Conservation (phyloP, 1,140 invertebrate species). For the Drosophila subpulchrella region DNA sequence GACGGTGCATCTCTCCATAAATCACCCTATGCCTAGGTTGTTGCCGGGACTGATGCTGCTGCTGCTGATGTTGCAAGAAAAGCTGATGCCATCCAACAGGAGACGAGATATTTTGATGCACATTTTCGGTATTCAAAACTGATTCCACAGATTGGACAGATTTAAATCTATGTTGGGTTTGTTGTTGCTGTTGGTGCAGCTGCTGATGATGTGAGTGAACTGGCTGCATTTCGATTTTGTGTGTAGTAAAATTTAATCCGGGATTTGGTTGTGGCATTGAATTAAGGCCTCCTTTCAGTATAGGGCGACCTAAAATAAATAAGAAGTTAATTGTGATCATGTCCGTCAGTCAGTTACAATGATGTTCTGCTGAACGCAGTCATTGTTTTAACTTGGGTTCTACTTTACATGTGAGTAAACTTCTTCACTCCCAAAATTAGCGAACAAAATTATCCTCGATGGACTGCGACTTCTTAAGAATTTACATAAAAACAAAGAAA, state of each 20-base stretch:
- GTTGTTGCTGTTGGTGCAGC: conserved; percentile 1
- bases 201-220: conserved; percentile 47
- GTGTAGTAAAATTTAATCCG: conserved; percentile 20
- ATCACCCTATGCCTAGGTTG: conserved; percentile 42
- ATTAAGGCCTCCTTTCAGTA: conserved; percentile 72
- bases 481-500: too few relatives aligned
- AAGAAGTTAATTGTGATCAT: not conserved
- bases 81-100: conserved; percentile 61
- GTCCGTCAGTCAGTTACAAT: too few relatives aligned
- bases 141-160: conserved; percentile 82
- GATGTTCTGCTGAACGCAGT: too few relatives aligned
- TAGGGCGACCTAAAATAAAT: conserved; percentile 66
- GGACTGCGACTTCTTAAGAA: too few relatives aligned
- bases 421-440: too few relatives aligned
- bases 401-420: too few relatives aligned
- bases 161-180: conserved; percentile 31
- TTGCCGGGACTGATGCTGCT: conserved; percentile 54
- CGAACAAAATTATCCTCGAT: too few relatives aligned
- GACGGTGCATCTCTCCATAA: conserved; percentile 51
- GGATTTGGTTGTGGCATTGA: conserved; percentile 37
- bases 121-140: conserved; percentile 65
- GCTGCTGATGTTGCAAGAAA: conserved; percentile 50
- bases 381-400: too few relatives aligned
- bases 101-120: conserved; percentile 43
- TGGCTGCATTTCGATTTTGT: conserved; percentile 64